Conservation (phyloP, 2,888 invertebrate genomes). For the Linyphia triangularis region DNA sequence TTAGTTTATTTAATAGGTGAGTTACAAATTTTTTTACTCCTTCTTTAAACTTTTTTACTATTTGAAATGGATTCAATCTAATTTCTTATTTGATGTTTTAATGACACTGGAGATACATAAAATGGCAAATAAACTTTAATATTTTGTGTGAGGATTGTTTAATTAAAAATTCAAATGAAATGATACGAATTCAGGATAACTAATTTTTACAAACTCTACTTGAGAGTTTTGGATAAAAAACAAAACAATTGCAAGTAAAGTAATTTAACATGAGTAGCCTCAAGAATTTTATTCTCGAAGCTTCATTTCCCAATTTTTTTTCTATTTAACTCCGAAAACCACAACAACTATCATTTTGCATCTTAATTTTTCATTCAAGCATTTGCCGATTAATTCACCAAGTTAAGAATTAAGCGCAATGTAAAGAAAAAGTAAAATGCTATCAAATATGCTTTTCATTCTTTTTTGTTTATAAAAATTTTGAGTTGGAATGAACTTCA, state of each 20-base stretch:
- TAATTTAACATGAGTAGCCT: background rate
- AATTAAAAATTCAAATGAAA: too few relatives aligned
- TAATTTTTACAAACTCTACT: background rate
- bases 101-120: too few relatives aligned
- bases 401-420: background rate
- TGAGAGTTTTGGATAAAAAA: background rate
- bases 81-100: too few relatives aligned
- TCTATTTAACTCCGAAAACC: background rate
- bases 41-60: too few relatives aligned
- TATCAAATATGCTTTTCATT: conserved; percentile 6
- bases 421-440: background rate
- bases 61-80: too few relatives aligned
- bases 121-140: too few relatives aligned
- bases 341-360: background rate
- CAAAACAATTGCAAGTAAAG: too few relatives aligned
- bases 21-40: too few relatives aligned
- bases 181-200: too few relatives aligned
- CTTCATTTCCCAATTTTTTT: background rate
- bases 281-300: background rate
- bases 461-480: conserved; percentile 5
- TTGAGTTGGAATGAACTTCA: background rate
- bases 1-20: too few relatives aligned
- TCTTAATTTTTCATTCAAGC: background rate
- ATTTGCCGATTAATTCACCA: conserved; percentile 2
- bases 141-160: too few relatives aligned